Conservation (phyloP, 37 sponge, comb jelly and placozoan species). For the Halisarca cf. caerulea region DNA sequence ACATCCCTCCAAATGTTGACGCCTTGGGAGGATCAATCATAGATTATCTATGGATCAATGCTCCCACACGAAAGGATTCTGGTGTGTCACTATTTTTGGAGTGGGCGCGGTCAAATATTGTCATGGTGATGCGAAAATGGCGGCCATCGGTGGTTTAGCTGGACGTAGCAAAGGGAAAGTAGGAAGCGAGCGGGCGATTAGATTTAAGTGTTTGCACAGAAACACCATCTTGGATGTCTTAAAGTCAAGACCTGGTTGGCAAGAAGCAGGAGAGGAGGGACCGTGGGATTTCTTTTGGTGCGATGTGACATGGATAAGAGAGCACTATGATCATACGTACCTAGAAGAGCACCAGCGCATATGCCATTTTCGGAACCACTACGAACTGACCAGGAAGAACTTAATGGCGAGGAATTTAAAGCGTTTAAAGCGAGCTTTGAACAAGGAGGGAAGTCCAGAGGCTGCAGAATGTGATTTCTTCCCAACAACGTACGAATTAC, state of each 20-base stretch:
- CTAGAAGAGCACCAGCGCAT: slow-evolving; percentile 96
- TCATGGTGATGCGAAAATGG: slow-evolving; percentile 11
- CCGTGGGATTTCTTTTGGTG: slow-evolving; percentile 99
- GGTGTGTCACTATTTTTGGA: background rate
- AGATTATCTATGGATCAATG: background rate
- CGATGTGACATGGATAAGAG: slow-evolving; percentile 96
- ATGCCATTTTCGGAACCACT: slow-evolving; percentile 98
- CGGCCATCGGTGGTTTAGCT: background rate
- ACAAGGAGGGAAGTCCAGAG: slow-evolving; percentile 81
- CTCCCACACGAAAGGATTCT: background rate
- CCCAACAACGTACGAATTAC: slow-evolving; percentile 97
- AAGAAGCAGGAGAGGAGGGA: slow-evolving; percentile 83
- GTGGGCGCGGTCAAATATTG: background rate
- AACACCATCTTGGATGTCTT: slow-evolving; percentile 95
- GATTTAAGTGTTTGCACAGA: slow-evolving; percentile 82
- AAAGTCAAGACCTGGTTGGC: slow-evolving; percentile 84
- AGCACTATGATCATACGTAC: slow-evolving; percentile 93
- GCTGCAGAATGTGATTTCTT: slow-evolving; percentile 93
- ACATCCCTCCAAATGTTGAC: no score
- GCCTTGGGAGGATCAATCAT: no score
- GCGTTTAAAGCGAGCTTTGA: slow-evolving; percentile 77
- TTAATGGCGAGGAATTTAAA: slow-evolving; percentile 97
- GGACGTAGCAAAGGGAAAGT: background rate
- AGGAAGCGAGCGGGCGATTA: slow-evolving; percentile 42
- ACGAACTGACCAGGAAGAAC: slow-evolving; percentile 96